These are phyloP conservation scores for Epistrophe grossulariae DNA, from an alignment of 2,888 invertebrate species.

Conservation along the genomic window DNA sequence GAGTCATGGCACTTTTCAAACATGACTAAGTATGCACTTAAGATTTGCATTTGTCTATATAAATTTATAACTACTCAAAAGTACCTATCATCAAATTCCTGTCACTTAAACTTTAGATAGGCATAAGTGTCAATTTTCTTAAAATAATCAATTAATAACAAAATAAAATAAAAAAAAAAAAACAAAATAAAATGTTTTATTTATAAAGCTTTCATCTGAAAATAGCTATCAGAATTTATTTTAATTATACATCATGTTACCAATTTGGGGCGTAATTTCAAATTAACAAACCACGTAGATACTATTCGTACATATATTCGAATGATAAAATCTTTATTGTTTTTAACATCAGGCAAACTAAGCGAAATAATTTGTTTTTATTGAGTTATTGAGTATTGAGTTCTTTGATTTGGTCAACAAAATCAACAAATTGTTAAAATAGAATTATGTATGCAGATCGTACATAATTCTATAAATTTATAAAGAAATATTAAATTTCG, in stretches of 20 bases:
- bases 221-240: not conserved
- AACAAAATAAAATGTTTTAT: not conserved
- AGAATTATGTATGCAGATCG: too few species aligned
- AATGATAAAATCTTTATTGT: constrained; percentile 3
- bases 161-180: too few species aligned
- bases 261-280: constrained; percentile 36
- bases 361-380: not conserved
- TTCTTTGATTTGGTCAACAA: not conserved
- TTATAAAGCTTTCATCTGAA: not conserved
- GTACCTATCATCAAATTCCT: too few species aligned
- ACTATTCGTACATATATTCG: not conserved
- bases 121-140: too few species aligned
- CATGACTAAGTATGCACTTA: too few species aligned
- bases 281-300: not conserved
- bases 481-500: too few species aligned
- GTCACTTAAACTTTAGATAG: too few species aligned
- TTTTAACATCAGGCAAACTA: not conserved
- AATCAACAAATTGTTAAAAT: not conserved
- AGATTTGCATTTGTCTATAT: too few species aligned
- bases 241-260: constrained; percentile 46
- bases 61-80: too few species aligned
- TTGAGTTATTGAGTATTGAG: not conserved
- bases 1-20: too few species aligned
- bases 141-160: not conserved
- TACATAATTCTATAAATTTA: too few species aligned